phyloP scores from a whole-genome alignment of 1,140 invertebrate genomes.

The Drosophila repletoides region DNA sequence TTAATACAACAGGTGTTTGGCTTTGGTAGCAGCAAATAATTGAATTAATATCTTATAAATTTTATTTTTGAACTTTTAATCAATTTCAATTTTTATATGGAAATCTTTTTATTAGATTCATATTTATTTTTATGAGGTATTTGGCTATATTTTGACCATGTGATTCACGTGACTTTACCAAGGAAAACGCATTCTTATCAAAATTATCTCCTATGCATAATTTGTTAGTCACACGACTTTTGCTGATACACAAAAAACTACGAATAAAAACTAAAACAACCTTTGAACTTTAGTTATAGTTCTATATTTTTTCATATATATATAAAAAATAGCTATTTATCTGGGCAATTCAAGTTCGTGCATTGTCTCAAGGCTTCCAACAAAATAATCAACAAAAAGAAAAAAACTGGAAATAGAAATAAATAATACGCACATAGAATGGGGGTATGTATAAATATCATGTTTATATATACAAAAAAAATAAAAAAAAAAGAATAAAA shows the following conservation, averaged over 20 bases:
- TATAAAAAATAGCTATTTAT: background rate
- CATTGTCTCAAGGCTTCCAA: background rate
- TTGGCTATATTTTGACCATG: background rate
- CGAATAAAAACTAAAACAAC: background rate
- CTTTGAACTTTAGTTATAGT: background rate
- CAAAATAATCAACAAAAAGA: background rate
- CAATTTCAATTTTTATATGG: background rate
- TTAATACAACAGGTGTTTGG: constrained; percentile 15
- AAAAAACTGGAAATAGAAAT: background rate
- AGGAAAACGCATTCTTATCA: no score
- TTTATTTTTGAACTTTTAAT: background rate
- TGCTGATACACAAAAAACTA: no score
- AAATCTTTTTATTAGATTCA: background rate
- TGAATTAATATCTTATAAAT: no score
- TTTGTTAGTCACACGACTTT: no score
- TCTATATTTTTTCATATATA: background rate
- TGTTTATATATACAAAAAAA: background rate
- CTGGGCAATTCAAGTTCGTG: constrained; percentile 6
- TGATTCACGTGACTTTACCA: no score
- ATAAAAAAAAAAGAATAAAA: background rate
- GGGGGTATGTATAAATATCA: background rate
- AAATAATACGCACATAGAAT: background rate
- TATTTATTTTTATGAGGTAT: background rate
- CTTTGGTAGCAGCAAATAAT: constrained; percentile 1
- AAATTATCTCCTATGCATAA: no score